Conservation (phyloP, 2,113 vertebrate species). For the Arvicanthis niloticus region DNA sequence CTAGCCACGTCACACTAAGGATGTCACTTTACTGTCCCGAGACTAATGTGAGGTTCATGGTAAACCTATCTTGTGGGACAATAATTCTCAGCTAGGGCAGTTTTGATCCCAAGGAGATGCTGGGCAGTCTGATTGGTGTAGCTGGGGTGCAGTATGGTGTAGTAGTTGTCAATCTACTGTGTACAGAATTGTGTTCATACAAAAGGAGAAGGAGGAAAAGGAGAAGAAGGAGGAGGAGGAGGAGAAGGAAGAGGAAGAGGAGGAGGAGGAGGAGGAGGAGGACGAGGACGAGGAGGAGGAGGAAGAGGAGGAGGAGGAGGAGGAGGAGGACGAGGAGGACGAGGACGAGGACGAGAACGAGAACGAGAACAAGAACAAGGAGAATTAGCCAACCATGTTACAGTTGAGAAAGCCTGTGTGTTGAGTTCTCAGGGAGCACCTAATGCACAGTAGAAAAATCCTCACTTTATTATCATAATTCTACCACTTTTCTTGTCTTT, state of each 20-base stretch:
- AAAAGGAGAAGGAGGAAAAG: not conserved
- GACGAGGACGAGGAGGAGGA: too few relatives aligned
- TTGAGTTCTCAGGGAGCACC: not conserved
- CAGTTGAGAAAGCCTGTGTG: not conserved
- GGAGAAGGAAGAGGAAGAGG: fast-evolving
- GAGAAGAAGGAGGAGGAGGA: too few relatives aligned
- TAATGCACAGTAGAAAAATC: not conserved
- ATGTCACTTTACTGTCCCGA: not conserved
- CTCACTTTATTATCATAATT: not conserved
- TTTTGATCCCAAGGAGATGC: not conserved
- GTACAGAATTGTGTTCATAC: not conserved
- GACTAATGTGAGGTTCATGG: not conserved
- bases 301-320: not conserved
- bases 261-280: too few relatives aligned
- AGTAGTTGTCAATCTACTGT: not conserved
- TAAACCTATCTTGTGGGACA: not conserved
- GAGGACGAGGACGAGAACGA: too few relatives aligned
- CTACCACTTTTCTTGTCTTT: not conserved
- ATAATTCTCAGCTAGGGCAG: not conserved
- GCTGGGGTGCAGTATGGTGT: not conserved
- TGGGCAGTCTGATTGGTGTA: not conserved
- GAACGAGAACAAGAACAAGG: too few relatives aligned
- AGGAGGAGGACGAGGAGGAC: fast-evolving
- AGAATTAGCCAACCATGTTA: not conserved
- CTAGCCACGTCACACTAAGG: not conserved